A percentile compares a stretch with the other conserved stretches of the same genome.
These are phyloP conservation scores for Paramacrobiotus metropolitanus DNA, from an alignment of 1,140 invertebrate genomes.

Conservation along the genomic window DNA sequence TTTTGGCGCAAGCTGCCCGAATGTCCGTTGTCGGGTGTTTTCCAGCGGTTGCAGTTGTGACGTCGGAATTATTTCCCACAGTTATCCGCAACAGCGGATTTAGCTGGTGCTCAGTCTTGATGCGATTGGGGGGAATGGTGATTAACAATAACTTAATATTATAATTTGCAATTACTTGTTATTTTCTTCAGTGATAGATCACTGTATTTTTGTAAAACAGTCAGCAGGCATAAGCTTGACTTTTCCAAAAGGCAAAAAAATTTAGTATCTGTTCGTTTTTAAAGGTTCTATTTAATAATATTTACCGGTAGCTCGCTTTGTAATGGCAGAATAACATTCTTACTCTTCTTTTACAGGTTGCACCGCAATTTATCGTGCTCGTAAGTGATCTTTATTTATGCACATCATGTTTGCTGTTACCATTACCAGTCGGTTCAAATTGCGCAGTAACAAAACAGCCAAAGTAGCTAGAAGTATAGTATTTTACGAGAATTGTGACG, in stretches of 20 bases:
- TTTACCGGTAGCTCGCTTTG: too few species aligned
- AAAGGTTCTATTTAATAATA: too few species aligned
- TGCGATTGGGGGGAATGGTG: conserved; percentile 28
- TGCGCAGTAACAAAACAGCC: neutral
- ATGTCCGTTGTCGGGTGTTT: conserved; percentile 12
- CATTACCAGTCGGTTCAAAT: neutral
- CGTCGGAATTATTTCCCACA: conserved; percentile 27
- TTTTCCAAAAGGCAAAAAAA: too few species aligned
- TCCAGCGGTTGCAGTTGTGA: conserved; percentile 21
- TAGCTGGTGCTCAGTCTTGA: conserved; percentile 27
- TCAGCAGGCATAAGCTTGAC: too few species aligned
- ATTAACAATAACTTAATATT: too few species aligned
- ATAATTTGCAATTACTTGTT: too few species aligned
- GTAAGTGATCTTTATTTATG: conserved; percentile 10
- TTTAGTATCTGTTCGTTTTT: too few species aligned
- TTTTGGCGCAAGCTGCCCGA: neutral
- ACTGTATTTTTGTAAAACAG: too few species aligned
- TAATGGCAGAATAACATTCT: too few species aligned
- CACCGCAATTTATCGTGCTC: conserved; percentile 20
- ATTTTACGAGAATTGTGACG: neutral
- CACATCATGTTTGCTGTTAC: conserved; percentile 6
- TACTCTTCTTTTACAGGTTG: too few species aligned
- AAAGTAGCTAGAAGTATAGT: neutral
- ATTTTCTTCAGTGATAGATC: too few species aligned
- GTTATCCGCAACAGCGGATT: conserved; percentile 25